Evolutionary conservation across 2,797 vertebrate genomes (phyloP).

Genomic region (Alca torda): DNA sequence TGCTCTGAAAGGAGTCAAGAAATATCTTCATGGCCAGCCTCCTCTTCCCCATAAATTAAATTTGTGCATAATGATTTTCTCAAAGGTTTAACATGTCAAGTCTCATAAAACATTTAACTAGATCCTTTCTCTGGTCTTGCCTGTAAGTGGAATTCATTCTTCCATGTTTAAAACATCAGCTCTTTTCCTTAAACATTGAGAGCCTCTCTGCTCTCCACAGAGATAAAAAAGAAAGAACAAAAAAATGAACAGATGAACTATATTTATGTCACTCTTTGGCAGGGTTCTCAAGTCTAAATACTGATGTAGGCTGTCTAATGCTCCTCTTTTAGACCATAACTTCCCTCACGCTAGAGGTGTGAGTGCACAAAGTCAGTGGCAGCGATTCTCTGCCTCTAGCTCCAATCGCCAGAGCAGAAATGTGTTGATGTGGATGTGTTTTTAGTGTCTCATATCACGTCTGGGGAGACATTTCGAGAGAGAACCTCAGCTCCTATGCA

Average conservation of each 20-base stretch:
- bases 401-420: not conserved
- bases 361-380: not conserved
- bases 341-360: not conserved
- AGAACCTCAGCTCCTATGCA: not conserved
- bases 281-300: not conserved
- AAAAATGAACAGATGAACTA: not conserved
- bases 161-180: not conserved
- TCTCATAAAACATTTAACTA: not conserved
- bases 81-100: not conserved
- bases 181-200: not conserved
- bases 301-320: not conserved
- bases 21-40: not conserved
- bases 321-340: accelerated
- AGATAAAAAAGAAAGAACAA: not conserved
- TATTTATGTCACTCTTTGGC: not conserved
- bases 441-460: not conserved
- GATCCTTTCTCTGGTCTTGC: not conserved
- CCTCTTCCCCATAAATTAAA: not conserved
- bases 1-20: not conserved
- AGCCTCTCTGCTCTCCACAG: not conserved
- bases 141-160: not conserved
- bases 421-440: not conserved
- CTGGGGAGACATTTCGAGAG: not conserved
- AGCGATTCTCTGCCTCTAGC: not conserved
- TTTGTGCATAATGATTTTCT: not conserved